Conservation (phyloP, 92 coral and sea anemone species). For the Micromussa lordhowensis region DNA sequence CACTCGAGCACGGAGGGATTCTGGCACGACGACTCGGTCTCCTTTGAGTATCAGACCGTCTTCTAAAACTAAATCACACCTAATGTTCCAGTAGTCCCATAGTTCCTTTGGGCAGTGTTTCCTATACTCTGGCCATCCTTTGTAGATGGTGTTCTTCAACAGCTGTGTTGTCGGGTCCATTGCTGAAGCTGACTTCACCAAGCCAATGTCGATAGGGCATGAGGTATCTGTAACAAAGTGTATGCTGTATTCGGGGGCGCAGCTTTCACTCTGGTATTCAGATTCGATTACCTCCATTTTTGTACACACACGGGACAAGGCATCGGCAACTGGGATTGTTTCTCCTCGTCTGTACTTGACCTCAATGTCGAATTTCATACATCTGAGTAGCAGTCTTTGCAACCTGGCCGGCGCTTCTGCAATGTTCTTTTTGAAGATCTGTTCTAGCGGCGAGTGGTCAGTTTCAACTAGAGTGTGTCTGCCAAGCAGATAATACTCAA, state of each 20-base stretch:
- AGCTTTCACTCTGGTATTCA: constrained; percentile 1
- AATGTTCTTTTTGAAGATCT: constrained; percentile 54
- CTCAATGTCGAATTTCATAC: constrained; percentile 43
- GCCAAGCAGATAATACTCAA: constrained; percentile 28
- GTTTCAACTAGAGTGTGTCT: constrained; percentile 23
- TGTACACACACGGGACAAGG: constrained; percentile 52
- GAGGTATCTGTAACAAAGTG: too few relatives aligned
- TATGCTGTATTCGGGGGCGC: neutral
- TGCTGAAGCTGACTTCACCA: neutral
- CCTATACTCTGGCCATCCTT: constrained; percentile 57
- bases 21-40: constrained; percentile 37
- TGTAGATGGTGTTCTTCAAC: constrained; percentile 53
- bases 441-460: constrained; percentile 44
- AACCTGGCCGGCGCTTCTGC: constrained; percentile 32
- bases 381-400: constrained; percentile 19
- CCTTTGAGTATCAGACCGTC: constrained; percentile 52
- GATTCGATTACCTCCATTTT: neutral
- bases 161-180: neutral
- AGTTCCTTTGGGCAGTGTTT: constrained; percentile 60
- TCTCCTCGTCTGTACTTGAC: constrained; percentile 69
- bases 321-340: constrained; percentile 74
- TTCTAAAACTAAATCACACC: constrained; percentile 69
- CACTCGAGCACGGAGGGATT: constrained; percentile 34
- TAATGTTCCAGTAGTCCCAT: constrained; percentile 60
- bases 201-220: constrained; percentile 38